Conservation (phyloP, 2,113 vertebrate species). For the Oncorhynchus mykiss region DNA sequence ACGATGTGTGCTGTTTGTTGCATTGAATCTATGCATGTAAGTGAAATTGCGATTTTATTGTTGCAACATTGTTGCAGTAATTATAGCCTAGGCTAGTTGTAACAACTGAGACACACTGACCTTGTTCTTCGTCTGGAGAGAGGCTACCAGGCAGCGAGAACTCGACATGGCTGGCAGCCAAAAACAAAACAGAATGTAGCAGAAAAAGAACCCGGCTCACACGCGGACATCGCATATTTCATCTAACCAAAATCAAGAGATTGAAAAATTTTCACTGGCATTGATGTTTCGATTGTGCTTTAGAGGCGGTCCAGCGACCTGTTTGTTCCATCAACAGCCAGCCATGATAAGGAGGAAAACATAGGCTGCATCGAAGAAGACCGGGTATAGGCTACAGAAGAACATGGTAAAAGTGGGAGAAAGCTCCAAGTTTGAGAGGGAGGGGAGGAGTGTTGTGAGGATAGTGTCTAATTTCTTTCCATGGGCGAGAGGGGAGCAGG, state of each 20-base stretch:
- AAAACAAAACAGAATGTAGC: conserved; percentile 72
- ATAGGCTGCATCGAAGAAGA: conserved; percentile 32
- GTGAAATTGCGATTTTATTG: background rate
- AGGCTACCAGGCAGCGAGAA: conserved; percentile 59
- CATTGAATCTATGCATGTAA: conserved; percentile 2
- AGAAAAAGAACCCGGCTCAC: conserved; percentile 72
- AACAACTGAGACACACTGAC: conserved; percentile 72
- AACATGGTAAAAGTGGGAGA: conserved; percentile 50
- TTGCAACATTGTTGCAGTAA: background rate
- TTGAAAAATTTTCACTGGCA: conserved; percentile 43
- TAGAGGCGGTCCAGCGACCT: conserved; percentile 42
- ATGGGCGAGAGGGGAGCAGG: conserved; percentile 37
- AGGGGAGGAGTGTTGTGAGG: conserved; percentile 66
- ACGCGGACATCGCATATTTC: conserved; percentile 84
- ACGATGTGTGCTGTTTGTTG: background rate
- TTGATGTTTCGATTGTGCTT: conserved; percentile 34
- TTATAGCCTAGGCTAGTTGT: background rate
- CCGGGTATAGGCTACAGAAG: conserved; percentile 31
- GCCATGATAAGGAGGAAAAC: conserved; percentile 53
- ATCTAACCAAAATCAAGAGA: conserved; percentile 46
- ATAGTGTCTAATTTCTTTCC: conserved; percentile 61
- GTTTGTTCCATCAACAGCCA: conserved; percentile 44
- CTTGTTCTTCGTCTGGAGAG: conserved; percentile 81
- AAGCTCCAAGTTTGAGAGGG: conserved; percentile 45
- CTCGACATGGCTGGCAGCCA: conserved; percentile 70